phyloP scores from a whole-genome alignment of 2,888 invertebrate species.

The Isoperla grammatica region DNA sequence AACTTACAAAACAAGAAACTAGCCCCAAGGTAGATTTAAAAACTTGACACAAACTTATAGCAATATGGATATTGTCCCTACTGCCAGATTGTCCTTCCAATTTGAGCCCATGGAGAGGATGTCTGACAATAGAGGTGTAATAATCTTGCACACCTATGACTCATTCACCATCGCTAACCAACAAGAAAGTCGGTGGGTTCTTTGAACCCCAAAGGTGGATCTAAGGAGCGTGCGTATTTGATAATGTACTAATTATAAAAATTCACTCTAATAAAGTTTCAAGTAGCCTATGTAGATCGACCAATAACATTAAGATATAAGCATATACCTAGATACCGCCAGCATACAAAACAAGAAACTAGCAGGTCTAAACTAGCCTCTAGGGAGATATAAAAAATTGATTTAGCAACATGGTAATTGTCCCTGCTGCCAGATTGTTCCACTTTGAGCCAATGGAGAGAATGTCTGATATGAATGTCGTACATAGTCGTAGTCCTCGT shows the following conservation, averaged over 20 bases:
- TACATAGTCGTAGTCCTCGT: no score
- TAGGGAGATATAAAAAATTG: no score
- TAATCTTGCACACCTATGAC: conserved; percentile 31
- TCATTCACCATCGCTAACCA: conserved; percentile 32
- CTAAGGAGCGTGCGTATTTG: conserved; percentile 28
- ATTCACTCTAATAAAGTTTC: no score
- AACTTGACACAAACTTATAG: background rate
- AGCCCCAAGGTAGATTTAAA: background rate
- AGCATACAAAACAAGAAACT: no score
- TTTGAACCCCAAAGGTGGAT: conserved; percentile 28
- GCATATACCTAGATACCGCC: no score
- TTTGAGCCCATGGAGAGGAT: background rate
- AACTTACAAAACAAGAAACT: no score
- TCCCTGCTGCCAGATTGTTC: background rate
- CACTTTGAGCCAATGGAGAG: background rate
- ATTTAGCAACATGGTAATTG: no score
- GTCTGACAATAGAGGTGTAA: conserved; percentile 5
- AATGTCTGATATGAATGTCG: background rate
- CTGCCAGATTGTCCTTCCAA: conserved; percentile 1
- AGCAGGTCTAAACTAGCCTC: no score
- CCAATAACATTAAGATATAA: no score
- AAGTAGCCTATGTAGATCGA: no score
- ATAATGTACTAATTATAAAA: background rate
- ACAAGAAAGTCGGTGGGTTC: conserved; percentile 31
- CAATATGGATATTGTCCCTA: background rate